Conservation (phyloP, 2,888 invertebrate species). For the Limnephilus auricula region DNA sequence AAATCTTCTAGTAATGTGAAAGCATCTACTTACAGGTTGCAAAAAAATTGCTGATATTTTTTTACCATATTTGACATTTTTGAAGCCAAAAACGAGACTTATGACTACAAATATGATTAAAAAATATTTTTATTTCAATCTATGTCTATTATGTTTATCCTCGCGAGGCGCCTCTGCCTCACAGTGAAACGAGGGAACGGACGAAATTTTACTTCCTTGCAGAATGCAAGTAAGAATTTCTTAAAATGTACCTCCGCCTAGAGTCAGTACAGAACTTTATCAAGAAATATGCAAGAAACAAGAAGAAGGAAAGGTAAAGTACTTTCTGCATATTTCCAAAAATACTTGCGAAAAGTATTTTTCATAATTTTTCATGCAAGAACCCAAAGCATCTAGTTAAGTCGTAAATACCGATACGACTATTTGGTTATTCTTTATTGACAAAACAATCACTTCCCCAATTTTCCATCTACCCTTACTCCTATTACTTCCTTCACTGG, state of each 20-base stretch:
- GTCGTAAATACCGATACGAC: too few species aligned
- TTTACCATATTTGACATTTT: neutral
- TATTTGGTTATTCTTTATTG: too few species aligned
- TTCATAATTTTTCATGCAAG: too few species aligned
- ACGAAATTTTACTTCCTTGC: neutral
- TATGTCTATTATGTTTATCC: neutral
- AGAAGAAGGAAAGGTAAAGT: neutral
- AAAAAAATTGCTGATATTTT: too few species aligned
- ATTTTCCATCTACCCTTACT: too few species aligned
- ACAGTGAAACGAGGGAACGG: neutral
- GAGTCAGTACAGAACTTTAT: neutral
- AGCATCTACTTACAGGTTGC: too few species aligned
- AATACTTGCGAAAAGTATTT: neutral
- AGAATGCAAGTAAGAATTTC: neutral
- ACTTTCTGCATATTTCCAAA: neutral
- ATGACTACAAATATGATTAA: too few species aligned
- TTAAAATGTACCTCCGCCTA: neutral
- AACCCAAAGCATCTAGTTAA: too few species aligned
- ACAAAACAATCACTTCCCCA: too few species aligned
- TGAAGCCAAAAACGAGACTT: neutral
- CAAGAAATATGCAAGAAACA: neutral
- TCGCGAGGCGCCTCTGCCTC: neutral
- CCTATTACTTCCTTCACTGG: too few species aligned
- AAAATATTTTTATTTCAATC: neutral
- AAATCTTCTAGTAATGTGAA: neutral